Evolutionary conservation across 2,797 vertebrate species (phyloP).

Genomic region (Sardinella longiceps): DNA sequence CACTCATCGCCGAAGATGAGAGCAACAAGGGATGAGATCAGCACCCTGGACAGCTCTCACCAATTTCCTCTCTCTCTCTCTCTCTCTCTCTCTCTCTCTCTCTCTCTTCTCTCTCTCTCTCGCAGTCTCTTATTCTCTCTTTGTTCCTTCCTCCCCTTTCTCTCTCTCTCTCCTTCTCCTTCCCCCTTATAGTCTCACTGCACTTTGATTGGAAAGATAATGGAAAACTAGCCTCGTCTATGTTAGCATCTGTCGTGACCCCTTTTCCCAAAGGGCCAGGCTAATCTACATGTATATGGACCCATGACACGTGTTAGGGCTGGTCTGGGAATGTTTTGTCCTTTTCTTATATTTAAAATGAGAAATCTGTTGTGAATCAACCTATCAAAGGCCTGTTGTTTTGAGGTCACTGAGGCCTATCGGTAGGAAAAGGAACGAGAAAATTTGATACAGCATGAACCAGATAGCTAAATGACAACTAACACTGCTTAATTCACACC

Average conservation of each 20-base stretch:
- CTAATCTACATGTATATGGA: background rate
- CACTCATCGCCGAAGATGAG: constrained; percentile 10
- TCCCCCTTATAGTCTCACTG: background rate
- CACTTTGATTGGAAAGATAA: background rate
- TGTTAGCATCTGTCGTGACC: background rate
- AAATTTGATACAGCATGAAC: no score
- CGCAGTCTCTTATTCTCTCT: constrained; percentile 43
- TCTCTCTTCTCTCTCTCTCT: background rate
- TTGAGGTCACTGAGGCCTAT: no score
- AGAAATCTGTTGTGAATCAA: no score
- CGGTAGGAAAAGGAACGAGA: no score
- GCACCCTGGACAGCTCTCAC: constrained; percentile 62
- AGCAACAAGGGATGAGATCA: constrained; percentile 48
- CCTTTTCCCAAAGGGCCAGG: background rate
- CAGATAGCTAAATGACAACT: no score
- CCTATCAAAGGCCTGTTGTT: no score
- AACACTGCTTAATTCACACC: no score
- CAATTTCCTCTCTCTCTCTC: background rate
- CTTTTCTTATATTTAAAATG: no score
- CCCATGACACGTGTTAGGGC: no score
- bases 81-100: background rate
- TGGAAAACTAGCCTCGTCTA: background rate
- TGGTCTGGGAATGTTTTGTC: no score
- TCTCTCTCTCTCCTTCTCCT: background rate
- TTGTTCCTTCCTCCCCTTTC: constrained; percentile 14